These are phyloP conservation scores for Coleophora deauratella DNA, from an alignment of 2,888 invertebrate genomes.

Conservation along the genomic window DNA sequence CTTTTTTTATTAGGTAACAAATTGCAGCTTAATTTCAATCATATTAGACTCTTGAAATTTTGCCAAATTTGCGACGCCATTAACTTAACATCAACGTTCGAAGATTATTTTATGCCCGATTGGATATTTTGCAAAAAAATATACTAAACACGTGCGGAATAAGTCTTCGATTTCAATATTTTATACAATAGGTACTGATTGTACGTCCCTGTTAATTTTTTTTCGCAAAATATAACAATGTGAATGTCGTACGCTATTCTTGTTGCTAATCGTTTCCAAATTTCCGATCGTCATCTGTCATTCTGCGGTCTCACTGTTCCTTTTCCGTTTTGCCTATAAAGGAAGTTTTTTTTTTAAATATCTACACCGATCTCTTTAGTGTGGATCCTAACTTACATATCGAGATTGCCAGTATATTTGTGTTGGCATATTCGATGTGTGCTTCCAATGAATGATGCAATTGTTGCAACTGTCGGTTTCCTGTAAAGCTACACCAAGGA, in stretches of 20 bases:
- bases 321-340: conserved; percentile 22
- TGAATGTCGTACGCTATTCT: conserved; percentile 1
- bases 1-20: conserved; percentile 13
- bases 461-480: conserved; percentile 57
- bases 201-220: background rate
- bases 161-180: background rate
- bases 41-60: conserved; percentile 7
- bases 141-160: background rate
- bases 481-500: conserved; percentile 54
- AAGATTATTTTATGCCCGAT: no score
- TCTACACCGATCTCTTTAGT: no score
- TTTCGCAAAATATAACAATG: conserved; percentile 6
- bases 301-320: conserved; percentile 28
- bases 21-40: conserved; percentile 15
- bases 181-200: no score
- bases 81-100: background rate
- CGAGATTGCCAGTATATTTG: background rate
- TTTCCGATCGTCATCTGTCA: conserved; percentile 32
- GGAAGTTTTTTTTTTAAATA: no score
- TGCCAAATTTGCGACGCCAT: background rate
- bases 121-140: background rate
- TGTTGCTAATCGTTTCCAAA: conserved; percentile 7
- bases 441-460: conserved; percentile 41
- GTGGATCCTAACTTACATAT: background rate
- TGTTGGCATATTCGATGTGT: conserved; percentile 24